Evolutionary conservation across 2,888 invertebrate genomes (phyloP), one percentile per base, ranked within the genome.

Genomic region (Sisyra nigra): DNA sequence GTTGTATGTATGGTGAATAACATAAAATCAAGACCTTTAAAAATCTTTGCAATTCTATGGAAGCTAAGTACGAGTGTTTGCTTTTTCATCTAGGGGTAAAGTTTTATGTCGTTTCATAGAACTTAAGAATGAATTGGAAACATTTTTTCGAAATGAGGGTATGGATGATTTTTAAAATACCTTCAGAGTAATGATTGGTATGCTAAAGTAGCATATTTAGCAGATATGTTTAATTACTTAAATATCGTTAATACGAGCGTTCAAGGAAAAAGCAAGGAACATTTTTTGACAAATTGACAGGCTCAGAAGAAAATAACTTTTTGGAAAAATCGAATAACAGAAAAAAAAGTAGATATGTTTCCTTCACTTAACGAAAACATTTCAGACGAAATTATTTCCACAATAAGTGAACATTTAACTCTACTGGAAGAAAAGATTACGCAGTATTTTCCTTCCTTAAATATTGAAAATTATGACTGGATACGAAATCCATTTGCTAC

Each of bases 1-100:
- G 47, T 34, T 48, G 48, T 51, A 47, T 48, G 48, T 44, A 49
- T 51, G 43, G 47, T 52, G 44, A 53, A 53, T 48, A 51, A 47
- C 40, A 53, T 51, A 44, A 50, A 52, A 48, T 48, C 45, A 44
- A 45, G 48, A 43, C 45, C 48, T 41, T 48, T 52, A 45, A 49
- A 51, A 46, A 45, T 17, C 45, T 49, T 41, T 50, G 50, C 45
- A 42, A 45, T 43, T 45, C 48, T 46, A 48, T 48, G 48, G 50
- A 50, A 47, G 47, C 50, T 39, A 48, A 47, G 41, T 48, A 51
- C 45, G 48, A 50, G 46, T 47, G 43, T 44, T 49, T 51, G 47
- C 45, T 51, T 42, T 44, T 51, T 42, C 50, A 33, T 49, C 49
- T 40, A 46, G 48, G 48, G 48, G 48, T 44, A 47, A 46, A 48